phyloP scores from a whole-genome alignment of 2,888 invertebrate genomes.

The Drosophila eohydei region DNA sequence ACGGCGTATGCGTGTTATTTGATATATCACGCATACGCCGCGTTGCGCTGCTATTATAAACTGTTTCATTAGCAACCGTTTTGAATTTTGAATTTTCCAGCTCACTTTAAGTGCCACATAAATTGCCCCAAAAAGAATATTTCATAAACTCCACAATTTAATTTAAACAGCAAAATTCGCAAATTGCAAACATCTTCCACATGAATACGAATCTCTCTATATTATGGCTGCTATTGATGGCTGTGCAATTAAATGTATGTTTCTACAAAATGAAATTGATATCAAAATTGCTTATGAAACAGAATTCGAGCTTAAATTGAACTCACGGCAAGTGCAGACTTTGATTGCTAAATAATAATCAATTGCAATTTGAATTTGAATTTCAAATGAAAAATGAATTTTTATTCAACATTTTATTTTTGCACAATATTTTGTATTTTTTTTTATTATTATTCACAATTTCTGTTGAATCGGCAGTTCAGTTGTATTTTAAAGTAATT shows the following conservation, averaged over 20 bases:
- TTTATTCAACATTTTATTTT: background rate
- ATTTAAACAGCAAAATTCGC: constrained; percentile 15
- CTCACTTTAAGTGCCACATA: background rate
- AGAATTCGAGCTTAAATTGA: background rate
- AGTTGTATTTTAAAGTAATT: background rate
- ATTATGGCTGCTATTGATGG: constrained; percentile 25
- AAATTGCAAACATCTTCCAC: background rate
- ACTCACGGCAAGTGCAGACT: background rate
- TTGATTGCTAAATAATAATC: constrained; percentile 10
- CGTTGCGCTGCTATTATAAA: background rate
- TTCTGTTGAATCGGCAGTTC: background rate
- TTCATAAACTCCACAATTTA: constrained; percentile 11
- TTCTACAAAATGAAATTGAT: constrained; percentile 26
- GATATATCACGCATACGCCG: background rate
- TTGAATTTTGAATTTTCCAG: background rate
- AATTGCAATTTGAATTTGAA: background rate
- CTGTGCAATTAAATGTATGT: constrained; percentile 29
- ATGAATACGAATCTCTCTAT: constrained; percentile 3
- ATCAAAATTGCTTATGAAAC: constrained; percentile 29
- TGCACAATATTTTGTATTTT: background rate
- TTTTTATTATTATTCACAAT: background rate
- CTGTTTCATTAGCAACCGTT: background rate
- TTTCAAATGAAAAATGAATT: background rate
- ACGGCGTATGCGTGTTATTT: constrained; percentile 1
- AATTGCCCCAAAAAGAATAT: constrained; percentile 14